Percentiles rank a stretch among this genome's conserved stretches.
These are phyloP conservation scores for Paedocypris micromegethes DNA, from an alignment of 2,797 vertebrate genomes.

Conservation along the genomic window DNA sequence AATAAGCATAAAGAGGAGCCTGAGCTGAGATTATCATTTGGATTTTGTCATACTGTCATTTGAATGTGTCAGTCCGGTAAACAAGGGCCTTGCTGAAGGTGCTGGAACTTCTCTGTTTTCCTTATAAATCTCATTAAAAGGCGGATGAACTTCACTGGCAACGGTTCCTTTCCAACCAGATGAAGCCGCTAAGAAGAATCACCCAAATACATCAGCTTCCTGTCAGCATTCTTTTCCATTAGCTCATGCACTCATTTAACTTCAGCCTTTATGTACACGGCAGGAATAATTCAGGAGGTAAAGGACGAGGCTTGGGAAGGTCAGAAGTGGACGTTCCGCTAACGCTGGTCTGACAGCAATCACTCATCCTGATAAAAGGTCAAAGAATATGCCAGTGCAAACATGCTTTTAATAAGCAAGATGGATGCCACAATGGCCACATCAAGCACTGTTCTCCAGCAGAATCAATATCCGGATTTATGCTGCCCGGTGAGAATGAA, in stretches of 20 bases:
- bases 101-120: conserved; percentile 26
- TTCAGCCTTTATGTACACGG: conserved; percentile 11
- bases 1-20: too few species aligned
- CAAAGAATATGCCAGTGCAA: conserved; percentile 37
- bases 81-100: conserved; percentile 1
- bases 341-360: conserved; percentile 35
- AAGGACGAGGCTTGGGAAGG: conserved; percentile 31
- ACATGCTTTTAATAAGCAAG: conserved; percentile 39
- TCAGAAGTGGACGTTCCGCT: conserved; percentile 31
- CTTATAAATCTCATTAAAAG: conserved; percentile 53
- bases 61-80: too few species aligned
- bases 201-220: conserved; percentile 32
- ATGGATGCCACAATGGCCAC: conserved; percentile 31
- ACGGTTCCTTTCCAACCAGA: conserved; percentile 33
- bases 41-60: too few species aligned
- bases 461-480: conserved; percentile 42
- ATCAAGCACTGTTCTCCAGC: conserved; percentile 37
- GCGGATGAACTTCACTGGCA: conserved; percentile 40
- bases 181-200: conserved; percentile 36
- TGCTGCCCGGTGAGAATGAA: not conserved
- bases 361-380: conserved; percentile 43
- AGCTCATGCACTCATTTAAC: conserved; percentile 32
- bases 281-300: conserved; percentile 34
- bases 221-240: conserved; percentile 33
- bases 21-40: too few species aligned